Conservation (phyloP, 2,888 invertebrate species). For the Bombyx huttoni region DNA sequence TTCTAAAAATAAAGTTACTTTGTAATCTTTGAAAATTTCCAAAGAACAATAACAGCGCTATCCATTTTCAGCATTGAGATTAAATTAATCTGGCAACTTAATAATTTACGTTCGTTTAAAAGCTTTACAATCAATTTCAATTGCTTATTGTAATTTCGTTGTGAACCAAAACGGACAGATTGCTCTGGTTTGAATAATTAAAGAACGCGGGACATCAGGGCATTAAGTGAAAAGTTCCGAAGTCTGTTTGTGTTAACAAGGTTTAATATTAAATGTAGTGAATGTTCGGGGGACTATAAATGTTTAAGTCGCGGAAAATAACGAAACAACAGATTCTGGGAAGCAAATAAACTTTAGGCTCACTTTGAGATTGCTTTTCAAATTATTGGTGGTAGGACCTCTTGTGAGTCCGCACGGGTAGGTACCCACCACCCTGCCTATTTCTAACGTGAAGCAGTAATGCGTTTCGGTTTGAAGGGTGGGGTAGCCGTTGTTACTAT, state of each 20-base stretch:
- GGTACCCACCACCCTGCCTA: too few relatives aligned
- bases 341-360: background rate
- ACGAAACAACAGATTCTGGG: background rate
- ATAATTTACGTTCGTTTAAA: background rate
- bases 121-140: background rate
- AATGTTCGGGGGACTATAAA: background rate
- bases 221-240: slow-evolving; percentile 23
- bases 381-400: too few relatives aligned
- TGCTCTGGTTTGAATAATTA: background rate
- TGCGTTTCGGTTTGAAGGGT: too few relatives aligned
- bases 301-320: background rate
- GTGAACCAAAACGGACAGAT: background rate
- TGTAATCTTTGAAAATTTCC: too few relatives aligned
- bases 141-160: background rate
- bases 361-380: background rate
- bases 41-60: too few relatives aligned
- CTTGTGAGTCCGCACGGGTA: too few relatives aligned
- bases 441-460: too few relatives aligned
- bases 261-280: slow-evolving; percentile 22
- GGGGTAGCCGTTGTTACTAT: too few relatives aligned
- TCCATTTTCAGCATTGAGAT: too few relatives aligned
- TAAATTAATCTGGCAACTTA: background rate
- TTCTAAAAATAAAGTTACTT: too few relatives aligned
- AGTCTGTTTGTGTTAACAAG: slow-evolving; percentile 26
- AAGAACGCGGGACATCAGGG: background rate